These are phyloP conservation scores for Clostera curtula DNA, from an alignment of 2,888 invertebrate genomes.

Conservation along the genomic window DNA sequence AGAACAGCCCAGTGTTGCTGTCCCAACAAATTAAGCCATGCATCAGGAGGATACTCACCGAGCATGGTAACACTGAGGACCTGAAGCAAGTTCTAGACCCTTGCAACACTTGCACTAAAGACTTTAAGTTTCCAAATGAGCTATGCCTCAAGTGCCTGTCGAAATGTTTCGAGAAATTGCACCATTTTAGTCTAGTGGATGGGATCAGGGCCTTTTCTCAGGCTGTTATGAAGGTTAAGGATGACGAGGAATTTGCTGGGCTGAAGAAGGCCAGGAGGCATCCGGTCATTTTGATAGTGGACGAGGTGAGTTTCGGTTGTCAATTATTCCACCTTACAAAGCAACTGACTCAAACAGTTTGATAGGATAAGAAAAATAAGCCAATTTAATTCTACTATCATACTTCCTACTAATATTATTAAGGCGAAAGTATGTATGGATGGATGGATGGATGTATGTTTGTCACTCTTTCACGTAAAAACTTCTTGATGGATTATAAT, in stretches of 20 bases:
- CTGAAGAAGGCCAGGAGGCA: conserved; percentile 66
- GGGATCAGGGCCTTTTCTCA: conserved; percentile 58
- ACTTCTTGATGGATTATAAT: too few species aligned
- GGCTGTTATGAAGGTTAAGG: conserved; percentile 46
- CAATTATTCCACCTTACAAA: too few species aligned
- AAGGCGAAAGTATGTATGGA: too few species aligned
- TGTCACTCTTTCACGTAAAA: too few species aligned
- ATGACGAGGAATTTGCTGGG: conserved; percentile 43
- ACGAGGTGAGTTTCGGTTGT: conserved; percentile 68
- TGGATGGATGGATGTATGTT: too few species aligned
- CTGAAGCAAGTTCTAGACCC: conserved; percentile 29
- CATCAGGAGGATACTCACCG: conserved; percentile 52
- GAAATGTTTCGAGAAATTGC: conserved; percentile 44
- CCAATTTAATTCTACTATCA: too few species aligned
- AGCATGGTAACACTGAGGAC: conserved; percentile 47
- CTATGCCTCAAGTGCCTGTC: conserved; percentile 54
- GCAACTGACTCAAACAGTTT: too few species aligned
- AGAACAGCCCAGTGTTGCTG: conserved; percentile 36
- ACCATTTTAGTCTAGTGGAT: conserved; percentile 49
- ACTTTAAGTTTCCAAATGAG: conserved; percentile 42
- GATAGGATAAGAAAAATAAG: too few species aligned
- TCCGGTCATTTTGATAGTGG: conserved; percentile 80
- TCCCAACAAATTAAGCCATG: conserved; percentile 52
- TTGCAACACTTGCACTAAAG: conserved; percentile 38
- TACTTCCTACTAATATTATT: too few species aligned